Conservation (phyloP, 2,888 invertebrate genomes). For the Barypeithes pellucidus region DNA sequence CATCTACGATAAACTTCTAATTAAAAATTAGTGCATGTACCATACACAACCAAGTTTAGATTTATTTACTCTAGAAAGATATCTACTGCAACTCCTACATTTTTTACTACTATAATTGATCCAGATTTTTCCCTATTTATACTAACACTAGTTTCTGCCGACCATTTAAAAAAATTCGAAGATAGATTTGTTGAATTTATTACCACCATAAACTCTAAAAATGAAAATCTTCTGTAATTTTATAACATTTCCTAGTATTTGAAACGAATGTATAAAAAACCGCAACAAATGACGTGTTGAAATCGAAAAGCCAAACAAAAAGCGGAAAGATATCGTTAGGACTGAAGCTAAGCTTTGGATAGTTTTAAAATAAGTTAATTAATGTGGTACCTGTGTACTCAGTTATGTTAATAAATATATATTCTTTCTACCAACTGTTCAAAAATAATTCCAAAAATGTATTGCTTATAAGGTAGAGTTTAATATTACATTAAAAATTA, state of each 20-base stretch:
- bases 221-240: conserved; percentile 3
- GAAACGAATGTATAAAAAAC: background rate
- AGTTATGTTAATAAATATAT: background rate
- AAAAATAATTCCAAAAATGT: conserved; percentile 17
- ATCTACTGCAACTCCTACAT: conserved; percentile 10
- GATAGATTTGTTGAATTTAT: conserved; percentile 10
- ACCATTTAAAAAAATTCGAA: conserved; percentile 21
- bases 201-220: conserved; percentile 25
- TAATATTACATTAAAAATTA: conserved; percentile 21
- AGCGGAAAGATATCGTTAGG: conserved; percentile 13
- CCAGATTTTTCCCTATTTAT: conserved; percentile 14
- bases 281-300: background rate
- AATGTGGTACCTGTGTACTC: background rate
- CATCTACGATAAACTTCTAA: background rate
- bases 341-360: conserved; percentile 17
- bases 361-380: conserved; percentile 8
- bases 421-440: conserved; percentile 3
- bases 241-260: background rate
- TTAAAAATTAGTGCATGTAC: background rate
- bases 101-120: conserved; percentile 25
- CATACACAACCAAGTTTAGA: conserved; percentile 1
- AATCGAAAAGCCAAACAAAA: conserved; percentile 18
- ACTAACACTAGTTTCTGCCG: conserved; percentile 23
- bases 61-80: background rate
- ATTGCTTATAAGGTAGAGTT: conserved; percentile 15